Base-by-base conservation (phyloP, 2,888 invertebrate genomes). In the Unio delphinus region DNA sequence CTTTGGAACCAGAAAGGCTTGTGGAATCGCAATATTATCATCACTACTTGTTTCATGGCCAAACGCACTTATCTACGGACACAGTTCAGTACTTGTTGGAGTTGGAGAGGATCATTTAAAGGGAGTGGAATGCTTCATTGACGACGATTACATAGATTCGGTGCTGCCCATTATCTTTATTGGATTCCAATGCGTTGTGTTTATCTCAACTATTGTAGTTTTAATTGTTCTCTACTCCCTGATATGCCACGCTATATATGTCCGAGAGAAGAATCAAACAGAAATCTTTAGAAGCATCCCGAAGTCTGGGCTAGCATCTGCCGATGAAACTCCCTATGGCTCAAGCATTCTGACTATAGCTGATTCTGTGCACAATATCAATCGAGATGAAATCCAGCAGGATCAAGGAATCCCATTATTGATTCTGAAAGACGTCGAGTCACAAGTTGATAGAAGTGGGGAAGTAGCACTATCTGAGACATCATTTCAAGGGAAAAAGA, bases 81-180 rank as follows among this genome's bases (percentile, higher is more conserved):
- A 74, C 4, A 73, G 80, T 63, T 69, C 81, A 20, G 76, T 76
- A 6, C 65, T 73, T 3, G 79, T 80, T 1, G 68, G 55, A 1
- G 56, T 80, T 1, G 68, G 55, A 1, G 56, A 72, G 8, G 23
- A 70, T 0, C 70, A 68, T 23, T 55, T 83, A 0, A 63, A 61
- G 4, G 84, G 83, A 0, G 70, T 69, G 4, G 80, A 80, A 65
- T 85, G 85, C 62, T 81, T 81, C 62, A 78, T 78, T 11, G 73
- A 76, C 17, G 81, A 84, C 62, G n/a, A 55, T 3, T 70, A 74
- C 26, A 71, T 66, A 17, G 65, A 67, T 23, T 74, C 78, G 1
- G 34, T 63, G 0, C 69, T 76, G 23, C 80, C 80, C 0, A 62
- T 82, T 2, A 68, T 79, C 1, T 84, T 80, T 71, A 75, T 80